Evolutionary conservation across 2,888 invertebrate genomes (phyloP).

Genomic region (Phasia obesa): DNA sequence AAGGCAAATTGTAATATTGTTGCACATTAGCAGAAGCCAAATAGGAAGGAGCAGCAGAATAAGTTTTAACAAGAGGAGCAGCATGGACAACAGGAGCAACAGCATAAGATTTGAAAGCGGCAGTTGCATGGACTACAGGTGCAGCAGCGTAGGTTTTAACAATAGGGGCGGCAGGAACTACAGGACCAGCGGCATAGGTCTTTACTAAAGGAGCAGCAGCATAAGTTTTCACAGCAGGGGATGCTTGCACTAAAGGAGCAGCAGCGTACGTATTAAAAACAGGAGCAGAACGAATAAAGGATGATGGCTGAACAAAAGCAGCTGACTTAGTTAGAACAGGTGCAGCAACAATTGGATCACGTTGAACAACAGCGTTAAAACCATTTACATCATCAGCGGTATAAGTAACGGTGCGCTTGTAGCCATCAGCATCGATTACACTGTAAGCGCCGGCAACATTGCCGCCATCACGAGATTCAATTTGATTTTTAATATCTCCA

Average conservation of each 20-base stretch:
- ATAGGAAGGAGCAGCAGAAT: slow-evolving; percentile 16
- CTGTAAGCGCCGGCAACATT: slow-evolving; percentile 84
- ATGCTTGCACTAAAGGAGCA: slow-evolving; percentile 27
- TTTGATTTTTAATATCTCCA: slow-evolving; percentile 84
- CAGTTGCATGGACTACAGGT: slow-evolving; percentile 50
- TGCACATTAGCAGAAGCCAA: slow-evolving; percentile 36
- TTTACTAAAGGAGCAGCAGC: slow-evolving; percentile 18
- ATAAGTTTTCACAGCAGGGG: slow-evolving; percentile 49
- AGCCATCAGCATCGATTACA: slow-evolving; percentile 84
- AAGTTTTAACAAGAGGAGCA: slow-evolving; percentile 12
- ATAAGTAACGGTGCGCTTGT: slow-evolving; percentile 84
- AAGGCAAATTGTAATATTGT: slow-evolving; percentile 25
- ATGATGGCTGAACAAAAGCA: too few species aligned
- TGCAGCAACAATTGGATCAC: slow-evolving; percentile 80
- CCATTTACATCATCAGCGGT: slow-evolving; percentile 84
- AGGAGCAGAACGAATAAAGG: too few species aligned
- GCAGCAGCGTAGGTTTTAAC: slow-evolving; percentile 61
- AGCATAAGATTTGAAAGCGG: slow-evolving; percentile 55
- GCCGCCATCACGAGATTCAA: slow-evolving; percentile 83
- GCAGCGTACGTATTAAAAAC: slow-evolving; percentile 41
- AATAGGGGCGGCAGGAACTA: slow-evolving; percentile 68
- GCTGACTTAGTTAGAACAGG: slow-evolving; percentile 67
- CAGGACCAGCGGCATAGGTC: slow-evolving; percentile 34
- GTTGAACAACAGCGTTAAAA: slow-evolving; percentile 84
- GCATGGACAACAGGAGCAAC: slow-evolving; percentile 1